Percentiles rank a stretch among this genome's conserved stretches.
phyloP scores from a whole-genome alignment of 2,888 invertebrate genomes.

The Pomacea canaliculata region DNA sequence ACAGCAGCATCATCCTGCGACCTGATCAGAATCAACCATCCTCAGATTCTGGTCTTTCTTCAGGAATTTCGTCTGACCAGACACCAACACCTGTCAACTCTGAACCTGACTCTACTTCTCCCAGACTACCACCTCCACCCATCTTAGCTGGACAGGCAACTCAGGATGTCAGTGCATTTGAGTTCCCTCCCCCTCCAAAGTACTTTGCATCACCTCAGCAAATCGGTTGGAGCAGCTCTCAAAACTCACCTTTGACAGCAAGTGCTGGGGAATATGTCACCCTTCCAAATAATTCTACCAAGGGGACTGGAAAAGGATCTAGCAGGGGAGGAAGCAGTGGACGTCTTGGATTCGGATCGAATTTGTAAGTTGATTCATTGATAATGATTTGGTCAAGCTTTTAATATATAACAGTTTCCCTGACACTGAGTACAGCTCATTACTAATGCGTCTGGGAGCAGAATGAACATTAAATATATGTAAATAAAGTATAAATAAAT shows the following conservation, averaged over 20 bases:
- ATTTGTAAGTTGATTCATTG: background rate
- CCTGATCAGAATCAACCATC: constrained; percentile 3
- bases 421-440: too few relatives aligned
- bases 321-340: constrained; percentile 15
- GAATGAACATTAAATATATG: too few relatives aligned
- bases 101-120: constrained; percentile 22
- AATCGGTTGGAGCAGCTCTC: background rate
- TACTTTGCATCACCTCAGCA: background rate
- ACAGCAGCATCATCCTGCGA: constrained; percentile 33
- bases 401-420: too few relatives aligned
- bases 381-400: too few relatives aligned
- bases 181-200: constrained; percentile 39
- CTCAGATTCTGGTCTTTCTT: constrained; percentile 18
- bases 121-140: constrained; percentile 36
- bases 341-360: constrained; percentile 4
- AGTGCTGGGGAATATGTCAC: constrained; percentile 19
- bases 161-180: constrained; percentile 29
- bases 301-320: background rate
- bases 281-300: constrained; percentile 22
- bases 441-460: too few relatives aligned
- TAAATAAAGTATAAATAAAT: too few relatives aligned
- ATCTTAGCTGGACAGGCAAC: constrained; percentile 6
- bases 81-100: constrained; percentile 22
- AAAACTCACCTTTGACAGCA: background rate
- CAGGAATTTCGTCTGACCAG: constrained; percentile 17